Evolutionary conservation across 2,888 invertebrate species (phyloP).

Genomic region (Choristoneura rosaceana): DNA sequence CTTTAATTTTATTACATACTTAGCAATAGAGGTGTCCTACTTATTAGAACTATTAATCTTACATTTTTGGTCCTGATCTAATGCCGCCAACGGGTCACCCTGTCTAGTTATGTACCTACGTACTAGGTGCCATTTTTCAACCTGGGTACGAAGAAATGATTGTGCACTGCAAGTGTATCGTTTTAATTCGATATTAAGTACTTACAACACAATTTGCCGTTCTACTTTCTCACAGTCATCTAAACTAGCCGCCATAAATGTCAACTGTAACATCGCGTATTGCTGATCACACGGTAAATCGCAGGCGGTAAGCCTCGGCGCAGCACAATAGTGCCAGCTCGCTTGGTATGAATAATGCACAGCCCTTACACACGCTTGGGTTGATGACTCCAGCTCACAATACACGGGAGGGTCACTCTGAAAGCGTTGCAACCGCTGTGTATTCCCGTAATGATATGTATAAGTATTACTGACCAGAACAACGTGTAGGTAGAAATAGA

Average conservation of each 20-base stretch:
- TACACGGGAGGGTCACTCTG: conserved; percentile 9
- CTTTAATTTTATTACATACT: too few relatives aligned
- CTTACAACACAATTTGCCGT: background rate
- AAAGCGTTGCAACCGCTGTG: background rate
- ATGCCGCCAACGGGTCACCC: too few relatives aligned
- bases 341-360: conserved; percentile 72
- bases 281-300: conserved; percentile 39
- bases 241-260: background rate
- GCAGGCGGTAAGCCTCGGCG: conserved; percentile 22
- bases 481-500: background rate
- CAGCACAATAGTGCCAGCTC: conserved; percentile 58
- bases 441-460: background rate
- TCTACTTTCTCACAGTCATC: background rate
- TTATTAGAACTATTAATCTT: too few relatives aligned
- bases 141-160: background rate
- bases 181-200: background rate
- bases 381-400: conserved; percentile 63
- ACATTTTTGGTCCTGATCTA: too few relatives aligned
- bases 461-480: background rate
- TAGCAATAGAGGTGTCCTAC: too few relatives aligned
- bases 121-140: too few relatives aligned
- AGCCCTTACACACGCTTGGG: conserved; percentile 61
- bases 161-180: background rate
- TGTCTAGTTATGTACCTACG: too few relatives aligned
- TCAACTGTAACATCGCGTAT: conserved; percentile 1